Evolutionary conservation across 1,140 invertebrate genomes (phyloP).

Genomic region (Daktulosphaira vitifoliae): DNA sequence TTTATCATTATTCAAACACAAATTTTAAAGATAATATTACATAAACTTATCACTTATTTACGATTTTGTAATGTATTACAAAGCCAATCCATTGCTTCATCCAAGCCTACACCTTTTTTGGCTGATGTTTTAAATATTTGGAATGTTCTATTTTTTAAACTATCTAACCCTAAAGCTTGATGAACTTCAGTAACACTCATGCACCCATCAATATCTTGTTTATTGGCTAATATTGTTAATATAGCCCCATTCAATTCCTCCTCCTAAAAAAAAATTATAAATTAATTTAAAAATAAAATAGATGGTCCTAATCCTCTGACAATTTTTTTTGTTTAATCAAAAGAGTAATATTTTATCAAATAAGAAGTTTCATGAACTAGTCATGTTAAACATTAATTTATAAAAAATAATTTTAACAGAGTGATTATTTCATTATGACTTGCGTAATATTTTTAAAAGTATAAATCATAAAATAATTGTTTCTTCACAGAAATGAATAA

Average conservation of each 20-base stretch:
- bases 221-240: slow-evolving; percentile 96
- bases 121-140: slow-evolving; percentile 99
- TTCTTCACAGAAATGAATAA: too few species aligned
- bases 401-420: too few species aligned
- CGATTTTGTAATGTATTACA: slow-evolving; percentile 76
- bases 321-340: too few species aligned
- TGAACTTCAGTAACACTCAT: slow-evolving; percentile 94
- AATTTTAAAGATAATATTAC: too few species aligned
- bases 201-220: slow-evolving; percentile 97
- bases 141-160: slow-evolving; percentile 93
- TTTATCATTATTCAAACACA: slow-evolving; percentile 22
- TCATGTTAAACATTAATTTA: too few species aligned
- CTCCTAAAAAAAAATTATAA: slow-evolving; percentile 56
- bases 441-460: too few species aligned
- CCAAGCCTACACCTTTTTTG: slow-evolving; percentile 94
- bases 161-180: slow-evolving; percentile 87
- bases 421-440: too few species aligned
- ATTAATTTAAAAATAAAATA: neutral
- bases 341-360: too few species aligned
- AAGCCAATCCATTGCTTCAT: slow-evolving; percentile 99
- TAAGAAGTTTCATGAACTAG: too few species aligned
- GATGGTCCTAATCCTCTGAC: too few species aligned
- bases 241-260: slow-evolving; percentile 93
- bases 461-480: too few species aligned
- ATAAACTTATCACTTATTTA: slow-evolving; percentile 69